Conservation (phyloP, 1,140 invertebrate species). For the Euschistus heros region DNA sequence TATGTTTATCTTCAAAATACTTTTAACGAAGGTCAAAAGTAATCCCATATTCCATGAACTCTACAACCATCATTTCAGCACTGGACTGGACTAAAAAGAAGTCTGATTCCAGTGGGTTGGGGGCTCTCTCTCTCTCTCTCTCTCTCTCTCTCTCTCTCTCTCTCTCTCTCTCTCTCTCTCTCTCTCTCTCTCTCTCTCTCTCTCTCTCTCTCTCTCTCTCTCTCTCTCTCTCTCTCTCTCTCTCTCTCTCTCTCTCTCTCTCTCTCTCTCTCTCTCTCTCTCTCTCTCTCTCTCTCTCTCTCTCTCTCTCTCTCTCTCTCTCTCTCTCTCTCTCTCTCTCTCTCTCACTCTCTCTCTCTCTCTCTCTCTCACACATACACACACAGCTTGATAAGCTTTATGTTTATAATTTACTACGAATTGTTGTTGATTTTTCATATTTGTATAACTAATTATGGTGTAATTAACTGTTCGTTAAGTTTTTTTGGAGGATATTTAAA, state of each 20-base stretch:
- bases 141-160: background rate
- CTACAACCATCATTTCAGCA: too few relatives aligned
- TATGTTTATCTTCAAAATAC: too few relatives aligned
- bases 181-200: conserved; percentile 13
- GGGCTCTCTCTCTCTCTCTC: conserved; percentile 14
- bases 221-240: conserved; percentile 17
- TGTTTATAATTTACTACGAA: too few relatives aligned
- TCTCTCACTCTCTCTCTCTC: conserved; percentile 1
- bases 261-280: conserved; percentile 6
- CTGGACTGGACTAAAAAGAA: too few relatives aligned
- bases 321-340: conserved; percentile 16
- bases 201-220: conserved; percentile 15
- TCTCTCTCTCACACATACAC: background rate
- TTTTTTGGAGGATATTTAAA: too few relatives aligned
- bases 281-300: conserved; percentile 14
- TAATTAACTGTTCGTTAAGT: too few relatives aligned
- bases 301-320: conserved; percentile 11
- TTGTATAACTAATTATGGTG: too few relatives aligned
- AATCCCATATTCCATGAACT: too few relatives aligned
- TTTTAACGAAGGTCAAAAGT: too few relatives aligned
- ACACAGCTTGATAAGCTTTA: too few relatives aligned
- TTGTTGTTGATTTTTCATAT: too few relatives aligned
- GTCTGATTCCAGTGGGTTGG: too few relatives aligned
- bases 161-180: conserved; percentile 2
- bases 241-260: conserved; percentile 7